These are phyloP conservation scores for Malacoctenus gilli DNA, from an alignment of 2,797 vertebrate genomes.

Conservation along the genomic window DNA sequence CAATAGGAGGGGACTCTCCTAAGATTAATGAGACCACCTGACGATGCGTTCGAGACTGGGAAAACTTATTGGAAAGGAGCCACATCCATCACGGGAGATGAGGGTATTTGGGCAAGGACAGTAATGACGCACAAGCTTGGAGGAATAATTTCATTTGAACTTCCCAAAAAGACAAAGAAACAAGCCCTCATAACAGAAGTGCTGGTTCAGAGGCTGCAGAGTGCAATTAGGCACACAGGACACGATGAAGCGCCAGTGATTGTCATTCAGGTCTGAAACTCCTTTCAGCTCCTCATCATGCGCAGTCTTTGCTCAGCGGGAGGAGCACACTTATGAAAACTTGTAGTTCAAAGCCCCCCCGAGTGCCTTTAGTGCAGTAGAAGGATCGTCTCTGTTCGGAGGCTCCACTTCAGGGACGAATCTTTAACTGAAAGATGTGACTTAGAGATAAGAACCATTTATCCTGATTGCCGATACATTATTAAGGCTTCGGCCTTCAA, in stretches of 20 bases:
- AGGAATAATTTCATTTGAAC: slow-evolving; percentile 19
- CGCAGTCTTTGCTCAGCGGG: slow-evolving; percentile 3
- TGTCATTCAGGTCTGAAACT: slow-evolving; percentile 11
- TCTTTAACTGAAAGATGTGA: slow-evolving; percentile 40
- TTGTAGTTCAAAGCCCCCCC: slow-evolving; percentile 22
- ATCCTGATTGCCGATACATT: slow-evolving; percentile 53
- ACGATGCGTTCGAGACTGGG: slow-evolving; percentile 37
- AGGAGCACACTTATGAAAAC: slow-evolving; percentile 17
- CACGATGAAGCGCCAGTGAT: slow-evolving; percentile 17
- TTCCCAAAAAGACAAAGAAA: not conserved
- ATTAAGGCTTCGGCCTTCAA: slow-evolving; percentile 32
- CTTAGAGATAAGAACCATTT: slow-evolving; percentile 45
- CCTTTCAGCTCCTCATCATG: slow-evolving; percentile 7
- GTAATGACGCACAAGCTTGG: slow-evolving; percentile 1
- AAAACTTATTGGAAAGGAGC: slow-evolving; percentile 33
- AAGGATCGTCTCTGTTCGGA: slow-evolving; percentile 16
- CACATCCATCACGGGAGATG: slow-evolving; percentile 36
- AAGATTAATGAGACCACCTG: slow-evolving; percentile 44
- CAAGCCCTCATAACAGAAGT: slow-evolving; percentile 5
- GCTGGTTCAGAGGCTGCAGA: too few species aligned
- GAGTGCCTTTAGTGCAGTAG: slow-evolving; percentile 27
- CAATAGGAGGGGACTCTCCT: slow-evolving; percentile 19
- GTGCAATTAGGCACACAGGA: not conserved
- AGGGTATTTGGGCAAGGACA: slow-evolving; percentile 28
- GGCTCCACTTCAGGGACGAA: slow-evolving; percentile 39